Evolutionary conservation across 2,888 invertebrate genomes (phyloP).

Genomic region (Patella depressa): DNA sequence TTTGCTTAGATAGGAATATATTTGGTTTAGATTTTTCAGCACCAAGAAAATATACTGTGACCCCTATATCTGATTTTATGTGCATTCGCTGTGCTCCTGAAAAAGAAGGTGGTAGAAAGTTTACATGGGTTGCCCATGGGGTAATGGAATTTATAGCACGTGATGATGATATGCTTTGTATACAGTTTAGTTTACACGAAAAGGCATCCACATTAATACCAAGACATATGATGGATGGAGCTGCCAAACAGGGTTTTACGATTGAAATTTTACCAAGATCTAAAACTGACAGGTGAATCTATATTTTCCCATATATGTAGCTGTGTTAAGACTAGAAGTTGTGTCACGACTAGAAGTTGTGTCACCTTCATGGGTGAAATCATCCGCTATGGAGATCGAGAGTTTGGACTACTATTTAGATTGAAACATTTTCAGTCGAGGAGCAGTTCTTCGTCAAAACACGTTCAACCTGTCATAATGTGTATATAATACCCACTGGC

Average conservation of each 20-base stretch:
- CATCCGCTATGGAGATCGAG: too few species aligned
- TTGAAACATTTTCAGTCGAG: too few species aligned
- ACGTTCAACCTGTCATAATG: too few species aligned
- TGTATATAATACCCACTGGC: too few species aligned
- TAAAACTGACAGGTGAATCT: background rate
- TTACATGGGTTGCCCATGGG: conserved; percentile 31
- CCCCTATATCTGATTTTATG: conserved; percentile 30
- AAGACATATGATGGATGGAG: background rate
- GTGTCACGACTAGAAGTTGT: too few species aligned
- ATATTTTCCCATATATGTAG: too few species aligned
- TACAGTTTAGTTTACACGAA: too few species aligned
- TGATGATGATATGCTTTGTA: background rate
- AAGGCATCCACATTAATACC: background rate
- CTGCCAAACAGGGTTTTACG: background rate
- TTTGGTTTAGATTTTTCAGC: conserved; percentile 38
- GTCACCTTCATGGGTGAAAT: too few species aligned
- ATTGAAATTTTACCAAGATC: background rate
- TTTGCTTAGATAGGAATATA: conserved; percentile 44
- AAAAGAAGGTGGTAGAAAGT: background rate
- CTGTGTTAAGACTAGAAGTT: too few species aligned
- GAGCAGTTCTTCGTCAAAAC: too few species aligned
- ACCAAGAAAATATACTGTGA: conserved; percentile 31
- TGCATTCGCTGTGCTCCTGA: conserved; percentile 9
- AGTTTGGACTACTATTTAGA: too few species aligned
- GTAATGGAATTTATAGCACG: conserved; percentile 12